phyloP scores from a whole-genome alignment of 2,797 vertebrate genomes.

The Darevskia mixta region DNA sequence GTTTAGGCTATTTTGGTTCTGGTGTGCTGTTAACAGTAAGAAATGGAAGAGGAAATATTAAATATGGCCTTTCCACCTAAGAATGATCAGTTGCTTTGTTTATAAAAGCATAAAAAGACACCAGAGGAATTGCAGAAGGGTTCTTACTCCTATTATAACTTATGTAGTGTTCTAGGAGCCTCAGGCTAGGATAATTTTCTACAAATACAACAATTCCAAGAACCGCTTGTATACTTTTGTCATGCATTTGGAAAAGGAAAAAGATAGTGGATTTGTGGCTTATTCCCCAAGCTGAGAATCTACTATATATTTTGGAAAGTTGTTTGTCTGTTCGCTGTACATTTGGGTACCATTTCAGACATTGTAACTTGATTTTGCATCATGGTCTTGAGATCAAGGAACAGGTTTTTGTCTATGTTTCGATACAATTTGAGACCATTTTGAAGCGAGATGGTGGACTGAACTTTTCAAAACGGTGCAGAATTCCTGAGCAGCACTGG shows the following conservation, averaged over 20 bases:
- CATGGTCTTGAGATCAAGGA: too few relatives aligned
- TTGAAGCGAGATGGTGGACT: too few relatives aligned
- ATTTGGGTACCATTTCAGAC: too few relatives aligned
- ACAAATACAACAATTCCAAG: background rate
- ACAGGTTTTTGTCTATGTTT: too few relatives aligned
- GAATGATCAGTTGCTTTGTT: background rate
- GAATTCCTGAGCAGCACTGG: too few relatives aligned
- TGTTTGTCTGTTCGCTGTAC: too few relatives aligned
- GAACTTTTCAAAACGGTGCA: too few relatives aligned
- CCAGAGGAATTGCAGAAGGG: background rate
- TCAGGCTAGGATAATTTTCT: background rate
- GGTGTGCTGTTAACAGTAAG: background rate
- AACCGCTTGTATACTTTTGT: background rate
- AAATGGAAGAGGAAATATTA: background rate
- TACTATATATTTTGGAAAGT: too few relatives aligned
- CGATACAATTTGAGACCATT: too few relatives aligned
- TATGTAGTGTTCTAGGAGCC: background rate
- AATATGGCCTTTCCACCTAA: background rate
- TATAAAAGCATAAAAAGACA: background rate
- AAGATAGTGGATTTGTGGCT: background rate
- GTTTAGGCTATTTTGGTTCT: background rate
- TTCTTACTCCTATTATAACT: background rate
- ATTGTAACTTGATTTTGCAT: too few relatives aligned
- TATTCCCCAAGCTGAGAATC: background rate
- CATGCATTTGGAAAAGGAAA: background rate